Conservation (phyloP, 2,797 vertebrate species). For the Notamacropus eugenii region DNA sequence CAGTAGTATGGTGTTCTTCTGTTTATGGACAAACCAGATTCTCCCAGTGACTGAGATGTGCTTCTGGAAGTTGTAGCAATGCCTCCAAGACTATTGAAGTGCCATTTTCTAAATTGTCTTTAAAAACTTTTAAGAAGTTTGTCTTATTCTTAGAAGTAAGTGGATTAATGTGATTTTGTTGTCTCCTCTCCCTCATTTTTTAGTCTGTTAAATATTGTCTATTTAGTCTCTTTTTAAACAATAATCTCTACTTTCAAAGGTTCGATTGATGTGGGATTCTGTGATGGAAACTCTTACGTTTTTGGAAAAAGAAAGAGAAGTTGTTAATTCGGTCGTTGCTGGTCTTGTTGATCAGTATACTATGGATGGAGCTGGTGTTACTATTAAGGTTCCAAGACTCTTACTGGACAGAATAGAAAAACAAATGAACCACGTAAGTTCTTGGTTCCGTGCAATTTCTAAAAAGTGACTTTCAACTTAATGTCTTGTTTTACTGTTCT, state of each 20-base stretch:
- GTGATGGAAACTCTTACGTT: constrained; percentile 82
- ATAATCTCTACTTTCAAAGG: constrained; percentile 82
- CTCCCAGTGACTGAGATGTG: constrained; percentile 8
- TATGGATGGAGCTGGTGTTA: constrained; percentile 88
- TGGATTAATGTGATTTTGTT: not conserved
- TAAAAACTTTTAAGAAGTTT: constrained; percentile 13
- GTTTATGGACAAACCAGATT: constrained; percentile 33
- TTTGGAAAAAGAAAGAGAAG: constrained; percentile 86
- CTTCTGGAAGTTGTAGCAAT: constrained; percentile 21
- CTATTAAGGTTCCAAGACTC: constrained; percentile 85
- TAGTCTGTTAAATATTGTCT: constrained; percentile 13
- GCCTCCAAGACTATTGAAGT: constrained; percentile 27
- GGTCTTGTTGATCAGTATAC: constrained; percentile 80
- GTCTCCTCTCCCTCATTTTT: constrained; percentile 25
- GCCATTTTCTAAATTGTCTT: constrained; percentile 35
- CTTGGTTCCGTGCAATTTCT: constrained; percentile 42
- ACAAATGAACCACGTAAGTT: constrained; percentile 86
- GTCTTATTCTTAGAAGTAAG: constrained; percentile 29
- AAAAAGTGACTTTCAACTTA: not conserved
- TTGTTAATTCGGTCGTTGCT: constrained; percentile 87
- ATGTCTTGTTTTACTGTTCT: constrained; percentile 47
- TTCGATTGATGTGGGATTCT: constrained; percentile 88
- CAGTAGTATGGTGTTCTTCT: constrained; percentile 31
- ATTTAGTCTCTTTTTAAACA: constrained; percentile 32
- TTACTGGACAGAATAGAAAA: constrained; percentile 87